A percentile compares a stretch with the other conserved stretches of the same genome.
Evolutionary conservation across 2,113 vertebrate genomes (phyloP).

Genomic region (Corydoras sp.): DNA sequence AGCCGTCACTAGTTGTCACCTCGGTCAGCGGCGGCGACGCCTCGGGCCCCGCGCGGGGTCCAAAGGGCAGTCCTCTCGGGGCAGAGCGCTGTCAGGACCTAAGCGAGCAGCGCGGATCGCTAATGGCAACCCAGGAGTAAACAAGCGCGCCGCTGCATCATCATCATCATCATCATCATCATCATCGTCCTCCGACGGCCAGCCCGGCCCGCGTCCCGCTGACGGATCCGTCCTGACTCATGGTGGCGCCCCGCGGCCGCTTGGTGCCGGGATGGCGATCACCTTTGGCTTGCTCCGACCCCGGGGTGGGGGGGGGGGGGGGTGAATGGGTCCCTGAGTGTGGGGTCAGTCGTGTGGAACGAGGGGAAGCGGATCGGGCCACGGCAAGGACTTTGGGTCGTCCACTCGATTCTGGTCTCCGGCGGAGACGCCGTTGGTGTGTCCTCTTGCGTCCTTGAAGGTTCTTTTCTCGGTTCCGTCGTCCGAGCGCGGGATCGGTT

Average conservation of each 20-base stretch:
- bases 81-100: slow-evolving; percentile 17
- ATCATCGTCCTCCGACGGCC: slow-evolving; percentile 7
- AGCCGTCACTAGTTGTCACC: background rate
- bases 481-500: too few relatives aligned
- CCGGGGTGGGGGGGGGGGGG: background rate
- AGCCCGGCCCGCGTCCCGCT: background rate
- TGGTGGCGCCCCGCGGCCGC: slow-evolving; percentile 6
- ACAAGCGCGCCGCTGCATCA: slow-evolving; percentile 24
- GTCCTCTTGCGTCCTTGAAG: too few relatives aligned
- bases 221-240: slow-evolving; percentile 27
- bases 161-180: background rate
- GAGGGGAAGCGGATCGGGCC: too few relatives aligned
- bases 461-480: too few relatives aligned
- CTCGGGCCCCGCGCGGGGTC: background rate
- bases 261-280: background rate
- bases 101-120: slow-evolving; percentile 9
- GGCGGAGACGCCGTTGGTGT: too few relatives aligned
- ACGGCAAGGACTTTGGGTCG: too few relatives aligned
- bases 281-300: background rate
- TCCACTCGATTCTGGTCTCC: too few relatives aligned
- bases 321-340: background rate
- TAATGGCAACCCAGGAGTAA: slow-evolving; percentile 36
- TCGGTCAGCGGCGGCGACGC: background rate
- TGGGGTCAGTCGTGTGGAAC: too few relatives aligned
- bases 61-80: background rate